phyloP scores from a whole-genome alignment of 2,888 invertebrate genomes.

The Tenthredo livida region DNA sequence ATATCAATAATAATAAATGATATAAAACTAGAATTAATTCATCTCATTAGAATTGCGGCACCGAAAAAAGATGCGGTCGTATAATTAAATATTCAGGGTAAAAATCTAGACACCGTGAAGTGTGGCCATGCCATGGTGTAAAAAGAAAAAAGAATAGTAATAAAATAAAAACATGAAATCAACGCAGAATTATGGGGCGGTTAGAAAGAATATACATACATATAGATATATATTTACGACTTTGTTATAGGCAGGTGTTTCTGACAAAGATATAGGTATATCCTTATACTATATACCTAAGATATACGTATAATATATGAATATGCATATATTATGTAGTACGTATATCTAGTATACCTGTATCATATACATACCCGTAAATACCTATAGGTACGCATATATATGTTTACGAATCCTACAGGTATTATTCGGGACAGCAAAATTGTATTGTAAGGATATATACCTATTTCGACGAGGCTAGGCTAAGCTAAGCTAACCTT shows the following conservation, averaged over 20 bases:
- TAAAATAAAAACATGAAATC: neutral
- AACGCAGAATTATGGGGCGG: neutral
- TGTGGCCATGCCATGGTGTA: too few species aligned
- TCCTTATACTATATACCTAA: neutral
- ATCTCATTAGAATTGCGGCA: too few species aligned
- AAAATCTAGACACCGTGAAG: too few species aligned
- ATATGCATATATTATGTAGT: neutral
- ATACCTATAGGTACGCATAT: neutral
- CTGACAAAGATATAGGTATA: neutral
- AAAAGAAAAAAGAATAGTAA: too few species aligned
- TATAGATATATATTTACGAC: neutral
- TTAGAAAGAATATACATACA: neutral
- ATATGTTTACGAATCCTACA: constrained; percentile 3
- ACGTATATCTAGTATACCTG: neutral
- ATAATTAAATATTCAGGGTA: too few species aligned
- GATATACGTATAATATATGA: neutral
- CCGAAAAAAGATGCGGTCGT: too few species aligned
- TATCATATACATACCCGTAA: neutral
- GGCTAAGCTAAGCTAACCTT: neutral
- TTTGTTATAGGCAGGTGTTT: neutral
- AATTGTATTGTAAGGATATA: constrained; percentile 1
- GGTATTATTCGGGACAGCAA: neutral
- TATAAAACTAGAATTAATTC: too few species aligned
- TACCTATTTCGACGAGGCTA: neutral
- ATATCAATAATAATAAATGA: neutral